These are phyloP conservation scores for Crotalus tigris DNA, from an alignment of 2,113 vertebrate species.

Conservation along the genomic window DNA sequence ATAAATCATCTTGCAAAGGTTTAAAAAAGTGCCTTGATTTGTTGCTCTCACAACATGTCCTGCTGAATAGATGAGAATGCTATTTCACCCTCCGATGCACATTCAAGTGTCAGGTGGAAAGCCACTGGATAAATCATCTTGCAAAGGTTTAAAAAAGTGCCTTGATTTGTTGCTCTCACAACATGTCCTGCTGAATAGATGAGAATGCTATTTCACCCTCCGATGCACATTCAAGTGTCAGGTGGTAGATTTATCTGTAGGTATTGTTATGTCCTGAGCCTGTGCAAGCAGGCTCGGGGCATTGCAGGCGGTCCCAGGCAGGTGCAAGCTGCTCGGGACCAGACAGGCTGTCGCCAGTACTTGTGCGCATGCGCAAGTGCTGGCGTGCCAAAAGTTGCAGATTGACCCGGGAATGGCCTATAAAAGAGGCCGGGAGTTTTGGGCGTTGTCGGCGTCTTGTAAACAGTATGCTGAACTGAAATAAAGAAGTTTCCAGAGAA, in stretches of 20 bases:
- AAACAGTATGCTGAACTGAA: no score
- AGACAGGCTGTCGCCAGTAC: no score
- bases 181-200: conserved; percentile 37
- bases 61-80: conserved; percentile 34
- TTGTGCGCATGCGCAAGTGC: no score
- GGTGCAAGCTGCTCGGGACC: no score
- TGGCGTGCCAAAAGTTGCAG: no score
- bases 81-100: not conserved
- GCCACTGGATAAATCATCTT: conserved; percentile 44
- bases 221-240: not conserved
- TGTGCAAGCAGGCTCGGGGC: no score
- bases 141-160: conserved; percentile 38
- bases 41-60: conserved; percentile 48
- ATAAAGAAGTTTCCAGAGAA: no score
- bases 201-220: conserved; percentile 6
- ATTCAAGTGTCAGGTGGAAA: not conserved
- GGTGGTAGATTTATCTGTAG: conserved; percentile 17
- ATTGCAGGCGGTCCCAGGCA: no score
- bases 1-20: conserved; percentile 47
- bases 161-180: conserved; percentile 60
- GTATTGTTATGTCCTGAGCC: not conserved
- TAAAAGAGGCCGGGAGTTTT: no score
- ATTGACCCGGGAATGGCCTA: no score
- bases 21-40: conserved; percentile 53
- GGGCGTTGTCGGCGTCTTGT: no score